phyloP scores from a whole-genome alignment of 2,797 vertebrate genomes.

The Morelia viridis region DNA sequence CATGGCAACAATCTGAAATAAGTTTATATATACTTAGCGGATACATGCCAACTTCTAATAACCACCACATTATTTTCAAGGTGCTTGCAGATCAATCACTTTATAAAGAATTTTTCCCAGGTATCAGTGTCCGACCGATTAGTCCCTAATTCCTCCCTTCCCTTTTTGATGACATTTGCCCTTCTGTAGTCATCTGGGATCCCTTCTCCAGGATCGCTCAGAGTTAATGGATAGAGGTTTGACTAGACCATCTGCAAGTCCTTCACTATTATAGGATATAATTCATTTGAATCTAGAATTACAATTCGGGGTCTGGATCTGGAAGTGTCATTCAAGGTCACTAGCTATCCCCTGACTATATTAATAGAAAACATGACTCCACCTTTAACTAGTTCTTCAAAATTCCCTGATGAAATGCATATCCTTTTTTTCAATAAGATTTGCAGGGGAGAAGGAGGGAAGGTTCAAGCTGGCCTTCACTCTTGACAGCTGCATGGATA shows the following conservation, averaged over 20 bases:
- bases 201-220: not conserved
- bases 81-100: not conserved
- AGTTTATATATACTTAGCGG: not conserved
- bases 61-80: not conserved
- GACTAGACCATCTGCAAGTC: not conserved
- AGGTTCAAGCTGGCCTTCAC: not conserved
- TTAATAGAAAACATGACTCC: not conserved
- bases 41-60: not conserved
- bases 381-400: not conserved
- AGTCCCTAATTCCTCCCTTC: not conserved
- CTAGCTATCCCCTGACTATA: not conserved
- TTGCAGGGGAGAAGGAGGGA: not conserved
- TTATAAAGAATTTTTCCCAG: not conserved
- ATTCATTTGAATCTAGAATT: not conserved
- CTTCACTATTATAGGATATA: not conserved
- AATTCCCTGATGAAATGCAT: not conserved
- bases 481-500: not conserved
- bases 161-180: not conserved
- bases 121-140: not conserved
- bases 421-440: not conserved
- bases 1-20: not conserved
- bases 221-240: not conserved
- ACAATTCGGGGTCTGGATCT: not conserved
- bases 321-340: not conserved
- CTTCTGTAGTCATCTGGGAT: not conserved